Evolutionary conservation across 2,888 invertebrate genomes (phyloP).

Genomic region (Belgica antarctica): DNA sequence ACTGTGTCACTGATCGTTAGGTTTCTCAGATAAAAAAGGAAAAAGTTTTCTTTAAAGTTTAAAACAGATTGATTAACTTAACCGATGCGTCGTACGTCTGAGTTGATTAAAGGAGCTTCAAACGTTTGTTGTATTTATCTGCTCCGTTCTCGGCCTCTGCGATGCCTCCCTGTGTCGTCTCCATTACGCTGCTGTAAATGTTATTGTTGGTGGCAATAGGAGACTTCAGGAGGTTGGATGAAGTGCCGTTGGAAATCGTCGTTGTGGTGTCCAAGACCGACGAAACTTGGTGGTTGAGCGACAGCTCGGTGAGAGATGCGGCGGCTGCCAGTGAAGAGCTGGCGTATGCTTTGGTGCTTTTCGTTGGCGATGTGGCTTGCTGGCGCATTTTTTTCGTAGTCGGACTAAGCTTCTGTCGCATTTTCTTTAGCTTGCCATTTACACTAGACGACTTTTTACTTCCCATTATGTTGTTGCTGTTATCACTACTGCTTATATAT

Average conservation of each 20-base stretch:
- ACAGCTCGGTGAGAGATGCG: conserved; percentile 27
- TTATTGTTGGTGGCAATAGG: conserved; percentile 39
- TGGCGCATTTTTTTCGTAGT: conserved; percentile 35
- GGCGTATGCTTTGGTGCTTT: conserved; percentile 15
- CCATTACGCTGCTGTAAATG: conserved; percentile 25
- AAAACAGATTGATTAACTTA: conserved; percentile 11
- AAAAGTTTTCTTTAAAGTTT: no score
- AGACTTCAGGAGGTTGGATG: conserved; percentile 2
- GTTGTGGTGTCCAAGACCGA: background rate
- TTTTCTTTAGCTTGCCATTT: conserved; percentile 37
- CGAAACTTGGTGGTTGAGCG: conserved; percentile 34
- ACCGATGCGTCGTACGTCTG: conserved; percentile 5
- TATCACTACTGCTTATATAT: conserved; percentile 33
- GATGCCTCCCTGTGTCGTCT: conserved; percentile 8
- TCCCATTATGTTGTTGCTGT: conserved; percentile 17
- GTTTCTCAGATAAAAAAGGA: no score
- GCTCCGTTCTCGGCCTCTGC: background rate
- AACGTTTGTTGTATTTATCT: conserved; percentile 28
- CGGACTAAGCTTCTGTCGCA: conserved; percentile 13
- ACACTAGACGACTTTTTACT: conserved; percentile 36
- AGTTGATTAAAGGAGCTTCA: conserved; percentile 30
- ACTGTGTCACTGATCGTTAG: no score
- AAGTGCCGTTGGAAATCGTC: background rate
- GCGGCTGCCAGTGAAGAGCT: conserved; percentile 17
- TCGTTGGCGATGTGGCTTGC: background rate